These are phyloP conservation scores for Entomobrya multifasciata DNA, from an alignment of 2,888 invertebrate genomes.

Conservation along the genomic window DNA sequence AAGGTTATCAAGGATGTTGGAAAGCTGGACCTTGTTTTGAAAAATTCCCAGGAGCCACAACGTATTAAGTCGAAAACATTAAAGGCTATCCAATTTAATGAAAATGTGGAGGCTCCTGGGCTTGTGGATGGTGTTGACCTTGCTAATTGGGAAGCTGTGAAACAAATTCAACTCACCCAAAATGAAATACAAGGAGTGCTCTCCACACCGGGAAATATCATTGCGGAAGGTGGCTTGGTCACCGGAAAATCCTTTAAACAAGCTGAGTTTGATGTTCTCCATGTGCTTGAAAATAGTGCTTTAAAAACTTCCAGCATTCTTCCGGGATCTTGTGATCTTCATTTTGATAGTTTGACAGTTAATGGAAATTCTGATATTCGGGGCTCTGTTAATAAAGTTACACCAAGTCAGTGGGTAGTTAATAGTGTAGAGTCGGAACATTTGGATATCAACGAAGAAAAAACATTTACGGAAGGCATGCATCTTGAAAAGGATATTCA, in stretches of 20 bases:
- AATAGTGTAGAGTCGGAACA: conserved; percentile 8
- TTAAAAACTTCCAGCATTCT: not conserved
- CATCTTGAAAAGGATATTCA: conserved; percentile 27
- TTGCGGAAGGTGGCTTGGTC: not conserved
- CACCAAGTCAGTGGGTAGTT: conserved; percentile 60
- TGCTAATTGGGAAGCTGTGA: conserved; percentile 31
- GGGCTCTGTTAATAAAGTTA: conserved; percentile 43
- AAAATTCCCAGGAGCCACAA: conserved; percentile 34
- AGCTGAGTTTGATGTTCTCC: conserved; percentile 15
- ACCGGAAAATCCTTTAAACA: conserved; percentile 13
- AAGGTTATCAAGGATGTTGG: not conserved
- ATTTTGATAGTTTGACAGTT: conserved; percentile 55
- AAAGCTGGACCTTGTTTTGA: conserved; percentile 55
- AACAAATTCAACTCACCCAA: not conserved
- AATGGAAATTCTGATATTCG: conserved; percentile 58
- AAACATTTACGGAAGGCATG: conserved; percentile 28
- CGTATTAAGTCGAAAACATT: conserved; percentile 41
- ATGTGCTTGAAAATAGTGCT: conserved; percentile 44
- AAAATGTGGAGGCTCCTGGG: conserved; percentile 35
- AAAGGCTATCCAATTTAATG: conserved; percentile 1
- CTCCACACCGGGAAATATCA: conserved; percentile 37
- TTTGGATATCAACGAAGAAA: conserved; percentile 55
- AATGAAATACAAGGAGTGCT: not conserved
- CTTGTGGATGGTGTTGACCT: conserved; percentile 59
- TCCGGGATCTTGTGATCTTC: conserved; percentile 44